A percentile compares a stretch with the other conserved stretches of the same genome.
Conservation (phyloP, 92 coral and sea anemone species). For the Epizoanthus rinbou region DNA sequence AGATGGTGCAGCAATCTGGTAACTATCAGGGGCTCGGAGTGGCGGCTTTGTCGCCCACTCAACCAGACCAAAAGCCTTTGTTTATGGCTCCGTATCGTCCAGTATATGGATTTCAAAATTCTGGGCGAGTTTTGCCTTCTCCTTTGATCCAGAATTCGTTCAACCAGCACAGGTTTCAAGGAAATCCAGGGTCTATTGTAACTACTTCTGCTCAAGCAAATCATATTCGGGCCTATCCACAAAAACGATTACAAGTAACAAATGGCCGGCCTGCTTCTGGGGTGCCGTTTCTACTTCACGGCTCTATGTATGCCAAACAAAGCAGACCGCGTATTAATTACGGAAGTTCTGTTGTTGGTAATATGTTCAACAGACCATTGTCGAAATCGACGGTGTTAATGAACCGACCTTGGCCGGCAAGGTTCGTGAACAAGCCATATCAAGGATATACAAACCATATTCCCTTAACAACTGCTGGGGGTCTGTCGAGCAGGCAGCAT, state of each 20-base stretch:
- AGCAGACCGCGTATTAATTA: background rate
- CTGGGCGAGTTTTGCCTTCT: background rate
- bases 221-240: background rate
- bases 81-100: background rate
- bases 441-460: conserved; percentile 6
- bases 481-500: too few relatives aligned
- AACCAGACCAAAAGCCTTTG: background rate
- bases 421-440: background rate
- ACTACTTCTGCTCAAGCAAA: background rate
- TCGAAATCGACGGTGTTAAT: background rate
- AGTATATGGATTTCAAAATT: background rate
- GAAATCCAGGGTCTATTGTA: background rate
- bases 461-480: background rate
- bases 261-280: background rate
- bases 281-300: background rate
- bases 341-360: background rate
- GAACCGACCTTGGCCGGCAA: background rate
- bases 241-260: background rate
- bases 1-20: conserved; percentile 4
- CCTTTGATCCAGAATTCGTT: background rate
- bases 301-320: too few relatives aligned
- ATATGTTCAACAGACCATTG: background rate
- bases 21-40: background rate
- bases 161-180: background rate
- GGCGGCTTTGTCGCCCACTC: background rate